These are phyloP conservation scores for Imbricaverruca yamaguchii DNA, from an alignment of 2,888 invertebrate species.

Conservation along the genomic window DNA sequence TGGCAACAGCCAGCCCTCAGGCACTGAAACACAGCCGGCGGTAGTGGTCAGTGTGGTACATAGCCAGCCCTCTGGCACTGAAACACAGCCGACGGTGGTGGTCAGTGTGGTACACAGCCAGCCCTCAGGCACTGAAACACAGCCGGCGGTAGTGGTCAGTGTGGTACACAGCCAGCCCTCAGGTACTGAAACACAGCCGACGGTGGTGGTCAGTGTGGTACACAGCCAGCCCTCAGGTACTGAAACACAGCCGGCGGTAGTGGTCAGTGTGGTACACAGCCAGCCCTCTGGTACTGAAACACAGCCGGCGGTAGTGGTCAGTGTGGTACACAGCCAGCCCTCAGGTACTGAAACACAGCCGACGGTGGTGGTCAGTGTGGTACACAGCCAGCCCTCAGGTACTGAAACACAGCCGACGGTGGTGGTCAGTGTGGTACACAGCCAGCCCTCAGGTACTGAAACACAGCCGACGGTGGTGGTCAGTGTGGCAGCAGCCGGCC, in stretches of 20 bases:
- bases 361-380: neutral
- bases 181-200: neutral
- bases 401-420: neutral
- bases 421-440: neutral
- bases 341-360: neutral
- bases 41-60: neutral
- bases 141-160: neutral
- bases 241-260: neutral
- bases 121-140: neutral
- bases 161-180: conserved; percentile 7
- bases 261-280: neutral
- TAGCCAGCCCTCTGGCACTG: conserved; percentile 8
- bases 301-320: neutral
- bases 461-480: neutral
- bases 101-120: neutral
- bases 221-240: conserved; percentile 13
- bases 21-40: neutral
- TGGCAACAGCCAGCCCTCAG: conserved; percentile 6
- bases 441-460: conserved; percentile 8
- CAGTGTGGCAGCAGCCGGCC: neutral
- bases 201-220: neutral
- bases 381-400: conserved; percentile 4
- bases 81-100: neutral
- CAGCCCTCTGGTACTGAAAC: conserved; percentile 3
- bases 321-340: neutral